These are phyloP conservation scores for Megalops cyprinoides DNA, from an alignment of 2,797 vertebrate species.

Conservation along the genomic window DNA sequence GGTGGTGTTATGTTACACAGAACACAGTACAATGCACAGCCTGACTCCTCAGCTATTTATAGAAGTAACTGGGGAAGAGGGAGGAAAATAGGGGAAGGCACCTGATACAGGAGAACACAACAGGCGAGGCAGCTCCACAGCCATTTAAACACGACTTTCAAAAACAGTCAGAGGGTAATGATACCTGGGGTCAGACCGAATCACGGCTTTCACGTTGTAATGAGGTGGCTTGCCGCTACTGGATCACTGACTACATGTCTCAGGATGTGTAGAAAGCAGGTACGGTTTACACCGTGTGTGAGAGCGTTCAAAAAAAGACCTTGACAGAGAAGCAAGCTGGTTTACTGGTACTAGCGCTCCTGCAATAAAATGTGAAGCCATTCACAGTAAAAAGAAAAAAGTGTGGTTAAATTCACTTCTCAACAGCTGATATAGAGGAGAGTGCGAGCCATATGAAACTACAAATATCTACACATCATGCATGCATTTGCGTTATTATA, in stretches of 20 bases:
- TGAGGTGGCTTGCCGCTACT: background rate
- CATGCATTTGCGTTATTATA: background rate
- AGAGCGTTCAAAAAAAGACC: background rate
- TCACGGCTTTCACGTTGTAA: background rate
- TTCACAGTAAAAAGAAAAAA: background rate
- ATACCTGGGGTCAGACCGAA: background rate
- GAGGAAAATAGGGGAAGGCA: conserved; percentile 23
- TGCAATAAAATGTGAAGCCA: background rate
- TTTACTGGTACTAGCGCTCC: background rate
- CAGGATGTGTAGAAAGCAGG: background rate
- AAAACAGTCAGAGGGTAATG: conserved; percentile 20
- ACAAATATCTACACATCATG: background rate
- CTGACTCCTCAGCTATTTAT: conserved; percentile 54
- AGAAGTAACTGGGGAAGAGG: conserved; percentile 51
- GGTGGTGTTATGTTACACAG: conserved; percentile 43
- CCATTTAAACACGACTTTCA: conserved; percentile 30
- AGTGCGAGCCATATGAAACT: background rate
- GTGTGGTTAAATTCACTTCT: background rate
- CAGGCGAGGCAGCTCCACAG: conserved; percentile 17
- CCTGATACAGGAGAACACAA: background rate
- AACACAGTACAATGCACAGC: conserved; percentile 43
- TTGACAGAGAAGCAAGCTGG: background rate
- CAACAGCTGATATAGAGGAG: background rate
- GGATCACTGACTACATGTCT: background rate
- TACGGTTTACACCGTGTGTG: background rate